Base-by-base conservation (phyloP, 37 sponge, comb jelly and placozoan genomes). In the Beroe forskalii region DNA sequence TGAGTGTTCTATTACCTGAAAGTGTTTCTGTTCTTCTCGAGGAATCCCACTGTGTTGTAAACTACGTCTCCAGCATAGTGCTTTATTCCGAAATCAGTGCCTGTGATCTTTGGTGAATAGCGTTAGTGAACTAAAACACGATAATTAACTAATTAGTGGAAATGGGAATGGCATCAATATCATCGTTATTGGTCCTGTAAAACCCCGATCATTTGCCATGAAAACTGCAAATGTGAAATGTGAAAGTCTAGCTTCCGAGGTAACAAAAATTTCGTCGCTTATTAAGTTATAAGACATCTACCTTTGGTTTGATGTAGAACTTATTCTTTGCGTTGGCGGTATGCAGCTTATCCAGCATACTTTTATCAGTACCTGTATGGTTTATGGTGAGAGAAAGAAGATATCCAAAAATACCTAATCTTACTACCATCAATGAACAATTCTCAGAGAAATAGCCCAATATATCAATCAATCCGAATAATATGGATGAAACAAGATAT, bases 51-150 rank as follows among this genome's bases (percentile, higher is more conserved):
- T 30, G 93, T 92, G 23, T 95, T 93, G 72, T 97, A 95, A 55
- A 93, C 92, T 69, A 98, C 99, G 37, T 98, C 95, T 0, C 99
- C 99, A 24, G 99, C 99, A 75, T 98, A 98, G 90, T 98, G 99
- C 20, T 92, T 61, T 92, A 98, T 95, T 17, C 99, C 99, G 93
- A 96, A 98, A 94, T 96, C 94, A 27, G 92, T 0, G 8, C 86
- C 86, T 44, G 55, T 80, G 35, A 80, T 80, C 86, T 80, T 32
- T 22, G 35, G 6, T 72, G 9, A 72, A 22, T 20, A 19, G 3
- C 25, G 25, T 63, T 19, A 63, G 66, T 63, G n/a, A n/a, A n/a
- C n/a, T n/a, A n/a, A n/a, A n/a, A n/a, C n/a, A n/a, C n/a, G n/a
- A n/a, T n/a, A n/a, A n/a, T n/a, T n/a, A n/a, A n/a, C n/a, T n/a